Percentiles rank a stretch among this genome's conserved stretches.
These are phyloP conservation scores for Monomorium pharaonis DNA, from an alignment of 1,140 invertebrate species.

Conservation along the genomic window DNA sequence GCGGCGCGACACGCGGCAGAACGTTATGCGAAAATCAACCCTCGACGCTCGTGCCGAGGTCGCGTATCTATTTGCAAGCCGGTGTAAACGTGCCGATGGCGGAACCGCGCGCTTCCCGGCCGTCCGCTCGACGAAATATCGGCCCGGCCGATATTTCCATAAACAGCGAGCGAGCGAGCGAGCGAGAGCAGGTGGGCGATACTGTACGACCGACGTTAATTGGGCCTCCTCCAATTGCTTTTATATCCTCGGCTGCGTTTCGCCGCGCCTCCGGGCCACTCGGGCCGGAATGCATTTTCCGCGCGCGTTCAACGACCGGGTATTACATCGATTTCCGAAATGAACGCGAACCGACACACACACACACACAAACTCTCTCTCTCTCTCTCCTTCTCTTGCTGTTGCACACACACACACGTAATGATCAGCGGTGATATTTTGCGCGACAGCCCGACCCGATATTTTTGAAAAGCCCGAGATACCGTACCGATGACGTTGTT, in stretches of 20 bases:
- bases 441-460: background rate
- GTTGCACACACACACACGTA: no score
- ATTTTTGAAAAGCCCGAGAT: slow-evolving; percentile 25
- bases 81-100: slow-evolving; percentile 29
- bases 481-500: slow-evolving; percentile 14
- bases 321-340: slow-evolving; percentile 40
- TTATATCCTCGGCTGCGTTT: slow-evolving; percentile 42
- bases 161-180: slow-evolving; percentile 33
- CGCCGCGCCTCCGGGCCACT: slow-evolving; percentile 9
- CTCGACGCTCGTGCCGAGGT: slow-evolving; percentile 4
- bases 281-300: slow-evolving; percentile 44
- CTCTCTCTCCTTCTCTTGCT: no score
- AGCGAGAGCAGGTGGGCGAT: background rate
- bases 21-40: slow-evolving; percentile 37
- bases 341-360: background rate
- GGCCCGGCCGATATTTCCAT: slow-evolving; percentile 32
- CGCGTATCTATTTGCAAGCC: slow-evolving; percentile 44
- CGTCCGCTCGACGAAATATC: slow-evolving; percentile 6
- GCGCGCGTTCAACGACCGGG: background rate
- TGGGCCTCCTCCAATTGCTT: slow-evolving; percentile 45
- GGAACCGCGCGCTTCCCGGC: slow-evolving; percentile 22
- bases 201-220: slow-evolving; percentile 23
- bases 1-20: background rate
- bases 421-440: no score
- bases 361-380: no score